Base-by-base conservation (phyloP, 2,113 vertebrate genomes). In the Microtus ochrogaster region DNA sequence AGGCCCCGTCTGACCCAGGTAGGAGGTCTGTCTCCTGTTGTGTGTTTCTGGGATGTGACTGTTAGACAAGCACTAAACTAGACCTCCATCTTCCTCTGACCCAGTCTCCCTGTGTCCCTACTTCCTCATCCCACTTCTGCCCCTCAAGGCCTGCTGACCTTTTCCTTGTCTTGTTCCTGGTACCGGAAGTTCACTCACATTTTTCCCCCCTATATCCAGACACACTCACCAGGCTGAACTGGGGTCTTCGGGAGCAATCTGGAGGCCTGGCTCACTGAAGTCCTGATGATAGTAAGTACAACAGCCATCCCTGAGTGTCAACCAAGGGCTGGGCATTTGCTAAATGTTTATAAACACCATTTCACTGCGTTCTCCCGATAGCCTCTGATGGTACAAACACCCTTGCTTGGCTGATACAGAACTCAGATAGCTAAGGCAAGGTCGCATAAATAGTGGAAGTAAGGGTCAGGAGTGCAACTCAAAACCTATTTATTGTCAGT, bases 191-290 rank as follows among this genome's bases (percentile, higher is more conserved):
- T 55, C n/a, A 1, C 30, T 47, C n/a, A 44, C 30, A 39, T 72
- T 16, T 16, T 16, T 7, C 5, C 21, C 8, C 8, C 41, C 77
- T 16, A 41, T 3, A 81, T 39, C 36, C 77, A 81, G 39, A 94
- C n/a, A 87, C 33, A 98, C 98, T 98, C 65, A 98, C 98, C 97
- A 91, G 96, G 83, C 58, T 96, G 68, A 44, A 47, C 49, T 13
- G 96, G 79, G 58, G 82, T 96, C 76, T 96, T 84, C 83, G 36
- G 78, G 41, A 79, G 89, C 47, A 91, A 79, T 95, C 92, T 77
- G 3, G 94, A 95, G 68, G 89, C 47, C 49, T 96, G 97, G 39
- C 63, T 95, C 66, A n/a, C 86, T 44, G 92, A 89, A 65, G 86
- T 96, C 96, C 98, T 98, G 94, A 92, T 72, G 86, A 73, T 39